phyloP scores from a whole-genome alignment of 1,140 invertebrate species.

The Hestina assimilis region DNA sequence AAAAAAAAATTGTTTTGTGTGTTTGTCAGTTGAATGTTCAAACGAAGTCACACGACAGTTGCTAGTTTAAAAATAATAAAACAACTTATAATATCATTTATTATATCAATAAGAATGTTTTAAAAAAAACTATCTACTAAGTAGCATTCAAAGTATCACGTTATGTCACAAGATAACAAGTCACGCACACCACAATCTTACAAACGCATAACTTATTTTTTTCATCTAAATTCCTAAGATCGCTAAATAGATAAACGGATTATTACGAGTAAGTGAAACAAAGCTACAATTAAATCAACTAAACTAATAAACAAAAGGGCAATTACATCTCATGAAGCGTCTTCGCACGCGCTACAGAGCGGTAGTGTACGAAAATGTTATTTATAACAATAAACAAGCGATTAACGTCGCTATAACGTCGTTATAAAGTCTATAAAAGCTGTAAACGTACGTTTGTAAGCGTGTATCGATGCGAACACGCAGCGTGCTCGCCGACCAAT shows the following conservation, averaged over 20 bases:
- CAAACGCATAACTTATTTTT: conserved; percentile 8
- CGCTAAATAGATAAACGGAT: not conserved
- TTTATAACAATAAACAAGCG: conserved; percentile 4
- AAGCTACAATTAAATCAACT: conserved; percentile 32
- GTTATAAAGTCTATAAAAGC: not conserved
- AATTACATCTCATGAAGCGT: conserved; percentile 63
- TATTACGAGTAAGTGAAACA: conserved; percentile 18
- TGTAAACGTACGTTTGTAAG: conserved; percentile 36
- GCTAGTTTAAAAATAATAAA: too few species aligned
- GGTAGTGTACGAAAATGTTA: conserved; percentile 66
- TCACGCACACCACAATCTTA: too few species aligned
- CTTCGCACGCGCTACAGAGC: conserved; percentile 48
- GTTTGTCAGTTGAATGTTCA: too few species aligned
- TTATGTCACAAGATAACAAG: not conserved
- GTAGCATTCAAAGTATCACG: too few species aligned
- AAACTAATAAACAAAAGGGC: conserved; percentile 62
- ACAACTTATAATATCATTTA: too few species aligned
- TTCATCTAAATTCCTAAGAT: conserved; percentile 5
- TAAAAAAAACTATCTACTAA: too few species aligned
- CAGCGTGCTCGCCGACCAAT: conserved; percentile 62
- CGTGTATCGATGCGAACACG: conserved; percentile 54
- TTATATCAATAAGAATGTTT: too few species aligned
- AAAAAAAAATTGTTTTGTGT: too few species aligned
- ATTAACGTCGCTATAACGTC: conserved; percentile 28
- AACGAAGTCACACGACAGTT: too few species aligned